phyloP scores from a whole-genome alignment of 2,888 invertebrate genomes.

The Petrolisthes cinctipes region DNA sequence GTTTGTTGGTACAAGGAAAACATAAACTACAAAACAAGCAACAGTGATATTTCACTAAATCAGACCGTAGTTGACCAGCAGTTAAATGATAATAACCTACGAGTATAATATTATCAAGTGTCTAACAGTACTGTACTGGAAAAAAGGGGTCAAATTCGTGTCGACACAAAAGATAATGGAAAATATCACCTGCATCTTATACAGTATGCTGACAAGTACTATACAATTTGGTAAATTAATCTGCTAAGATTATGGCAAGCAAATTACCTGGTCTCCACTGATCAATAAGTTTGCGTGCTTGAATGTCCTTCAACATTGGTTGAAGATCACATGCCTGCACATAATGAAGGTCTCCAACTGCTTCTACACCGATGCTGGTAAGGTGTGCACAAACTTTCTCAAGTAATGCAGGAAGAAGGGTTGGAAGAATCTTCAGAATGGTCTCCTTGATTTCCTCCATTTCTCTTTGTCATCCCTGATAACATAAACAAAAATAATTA shows the following conservation, averaged over 20 bases:
- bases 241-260: not conserved
- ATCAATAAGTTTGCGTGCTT: slow-evolving; percentile 9
- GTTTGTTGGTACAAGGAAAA: too few relatives aligned
- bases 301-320: slow-evolving; percentile 4
- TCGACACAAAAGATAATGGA: not conserved
- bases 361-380: slow-evolving; percentile 18
- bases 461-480: not conserved
- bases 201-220: too few relatives aligned
- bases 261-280: slow-evolving; percentile 20
- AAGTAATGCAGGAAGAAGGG: not conserved
- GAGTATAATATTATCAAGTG: too few relatives aligned
- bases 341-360: slow-evolving; percentile 13
- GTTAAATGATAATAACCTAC: too few relatives aligned
- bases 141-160: too few relatives aligned
- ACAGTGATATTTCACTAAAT: too few relatives aligned
- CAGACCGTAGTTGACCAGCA: too few relatives aligned
- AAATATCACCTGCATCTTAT: too few relatives aligned
- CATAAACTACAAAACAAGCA: too few relatives aligned
- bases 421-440: slow-evolving; percentile 4
- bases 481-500: not conserved
- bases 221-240: not conserved
- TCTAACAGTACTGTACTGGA: too few relatives aligned
- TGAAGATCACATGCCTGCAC: not conserved
- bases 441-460: slow-evolving; percentile 25
- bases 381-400: slow-evolving; percentile 24